Evolutionary conservation across 2,888 invertebrate genomes (phyloP).

Genomic region (Globia sparganii): DNA sequence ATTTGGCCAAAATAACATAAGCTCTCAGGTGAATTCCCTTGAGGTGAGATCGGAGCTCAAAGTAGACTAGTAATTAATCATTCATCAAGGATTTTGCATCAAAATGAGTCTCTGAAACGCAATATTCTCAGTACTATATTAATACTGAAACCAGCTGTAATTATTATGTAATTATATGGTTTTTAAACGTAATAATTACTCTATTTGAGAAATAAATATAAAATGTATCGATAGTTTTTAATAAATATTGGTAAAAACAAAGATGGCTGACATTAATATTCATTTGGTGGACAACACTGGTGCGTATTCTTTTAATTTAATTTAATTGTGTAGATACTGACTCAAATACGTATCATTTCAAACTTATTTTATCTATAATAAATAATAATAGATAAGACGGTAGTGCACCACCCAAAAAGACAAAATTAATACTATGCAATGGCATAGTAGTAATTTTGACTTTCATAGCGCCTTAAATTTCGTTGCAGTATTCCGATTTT

Average conservation of each 20-base stretch:
- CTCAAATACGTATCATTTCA: background rate
- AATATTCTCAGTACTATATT: conserved; percentile 38
- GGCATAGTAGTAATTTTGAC: too few species aligned
- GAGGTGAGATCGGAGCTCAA: conserved; percentile 41
- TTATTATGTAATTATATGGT: conserved; percentile 22
- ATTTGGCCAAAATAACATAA: conserved; percentile 22
- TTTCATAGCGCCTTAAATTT: background rate
- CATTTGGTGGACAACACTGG: conserved; percentile 29
- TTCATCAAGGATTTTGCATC: conserved; percentile 44
- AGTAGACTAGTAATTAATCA: conserved; percentile 43
- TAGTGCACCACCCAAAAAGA: background rate
- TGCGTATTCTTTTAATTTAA: conserved; percentile 13
- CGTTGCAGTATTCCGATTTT: too few species aligned
- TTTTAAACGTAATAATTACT: too few species aligned
- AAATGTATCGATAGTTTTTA: background rate
- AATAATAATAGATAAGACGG: background rate
- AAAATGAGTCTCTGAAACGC: conserved; percentile 30
- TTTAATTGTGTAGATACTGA: background rate
- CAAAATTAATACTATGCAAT: too few species aligned
- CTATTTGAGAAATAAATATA: background rate
- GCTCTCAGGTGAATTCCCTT: conserved; percentile 20
- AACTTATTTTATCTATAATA: background rate
- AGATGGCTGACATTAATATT: conserved; percentile 35
- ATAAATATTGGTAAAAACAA: background rate
- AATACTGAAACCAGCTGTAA: conserved; percentile 24